phyloP scores from a whole-genome alignment of 2,113 vertebrate species.

The Hippopotamus amphibius region DNA sequence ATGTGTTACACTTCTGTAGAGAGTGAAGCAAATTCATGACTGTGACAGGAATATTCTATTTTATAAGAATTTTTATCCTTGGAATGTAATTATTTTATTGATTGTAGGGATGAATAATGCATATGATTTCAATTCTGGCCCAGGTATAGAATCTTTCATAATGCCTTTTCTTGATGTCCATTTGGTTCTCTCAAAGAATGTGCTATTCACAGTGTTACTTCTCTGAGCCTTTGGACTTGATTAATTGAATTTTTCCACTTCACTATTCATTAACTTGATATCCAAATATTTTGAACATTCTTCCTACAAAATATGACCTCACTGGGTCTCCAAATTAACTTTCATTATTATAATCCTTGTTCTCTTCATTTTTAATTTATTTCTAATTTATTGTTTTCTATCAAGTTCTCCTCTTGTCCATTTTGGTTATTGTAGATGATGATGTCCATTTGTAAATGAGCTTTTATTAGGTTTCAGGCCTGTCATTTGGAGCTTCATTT shows the following conservation, averaged over 20 bases:
- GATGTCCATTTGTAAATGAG: slow-evolving; percentile 63
- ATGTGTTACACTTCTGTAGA: slow-evolving; percentile 52
- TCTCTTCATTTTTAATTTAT: slow-evolving; percentile 78
- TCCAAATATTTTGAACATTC: slow-evolving; percentile 81
- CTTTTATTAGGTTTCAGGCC: slow-evolving; percentile 41
- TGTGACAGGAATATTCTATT: neutral
- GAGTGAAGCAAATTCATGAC: neutral
- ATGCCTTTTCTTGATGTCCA: slow-evolving; percentile 66
- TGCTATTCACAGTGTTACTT: neutral
- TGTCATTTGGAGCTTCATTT: slow-evolving; percentile 38
- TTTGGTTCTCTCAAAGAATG: slow-evolving; percentile 52
- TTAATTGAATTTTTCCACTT: slow-evolving; percentile 80
- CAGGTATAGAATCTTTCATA: slow-evolving; percentile 12
- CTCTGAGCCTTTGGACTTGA: slow-evolving; percentile 48
- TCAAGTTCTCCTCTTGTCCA: slow-evolving; percentile 63
- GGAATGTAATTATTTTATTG: slow-evolving; percentile 38
- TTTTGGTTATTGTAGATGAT: slow-evolving; percentile 49
- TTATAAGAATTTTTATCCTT: slow-evolving; percentile 31
- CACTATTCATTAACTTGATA: slow-evolving; percentile 79
- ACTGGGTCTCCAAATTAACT: slow-evolving; percentile 73
- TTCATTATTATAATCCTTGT: slow-evolving; percentile 77
- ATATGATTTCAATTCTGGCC: neutral
- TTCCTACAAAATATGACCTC: slow-evolving; percentile 74
- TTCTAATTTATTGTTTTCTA: slow-evolving; percentile 74
- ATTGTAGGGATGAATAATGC: neutral